Evolutionary conservation across 2,797 vertebrate genomes (phyloP).

Genomic region (Coreius guichenoti): DNA sequence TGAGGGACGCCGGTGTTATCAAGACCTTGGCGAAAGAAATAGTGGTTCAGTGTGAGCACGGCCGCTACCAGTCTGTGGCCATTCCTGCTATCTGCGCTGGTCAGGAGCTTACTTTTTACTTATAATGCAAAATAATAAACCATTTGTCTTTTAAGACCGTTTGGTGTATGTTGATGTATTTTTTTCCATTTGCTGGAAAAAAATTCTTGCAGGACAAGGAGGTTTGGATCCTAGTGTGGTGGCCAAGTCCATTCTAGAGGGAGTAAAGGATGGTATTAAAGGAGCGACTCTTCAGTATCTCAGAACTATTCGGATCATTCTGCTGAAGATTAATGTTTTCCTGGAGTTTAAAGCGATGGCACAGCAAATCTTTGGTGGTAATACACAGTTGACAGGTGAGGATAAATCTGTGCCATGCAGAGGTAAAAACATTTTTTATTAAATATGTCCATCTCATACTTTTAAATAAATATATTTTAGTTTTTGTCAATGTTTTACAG

Average conservation of each 20-base stretch:
- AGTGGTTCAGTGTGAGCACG: constrained; percentile 57
- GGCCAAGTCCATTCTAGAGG: constrained; percentile 67
- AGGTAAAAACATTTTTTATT: background rate
- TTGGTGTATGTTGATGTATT: background rate
- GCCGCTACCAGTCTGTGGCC: constrained; percentile 62
- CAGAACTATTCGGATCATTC: constrained; percentile 64
- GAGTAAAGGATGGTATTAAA: constrained; percentile 50
- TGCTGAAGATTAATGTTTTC: constrained; percentile 67
- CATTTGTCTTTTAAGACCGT: background rate
- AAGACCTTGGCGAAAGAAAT: constrained; percentile 61
- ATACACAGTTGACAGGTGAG: constrained; percentile 53
- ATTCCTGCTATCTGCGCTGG: constrained; percentile 75
- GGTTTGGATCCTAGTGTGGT: constrained; percentile 60
- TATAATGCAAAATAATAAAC: background rate
- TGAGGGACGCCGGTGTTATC: constrained; percentile 37
- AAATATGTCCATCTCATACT: background rate
- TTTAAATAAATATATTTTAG: background rate
- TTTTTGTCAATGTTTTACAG: background rate
- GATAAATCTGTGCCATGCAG: background rate
- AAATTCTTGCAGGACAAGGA: constrained; percentile 62
- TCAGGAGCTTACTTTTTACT: constrained; percentile 48
- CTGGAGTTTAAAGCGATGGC: constrained; percentile 66
- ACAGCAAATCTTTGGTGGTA: constrained; percentile 51
- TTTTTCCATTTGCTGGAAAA: background rate
- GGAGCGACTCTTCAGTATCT: constrained; percentile 39